Evolutionary conservation across 2,888 invertebrate genomes (phyloP).

Genomic region (Stegana nigrithorax): DNA sequence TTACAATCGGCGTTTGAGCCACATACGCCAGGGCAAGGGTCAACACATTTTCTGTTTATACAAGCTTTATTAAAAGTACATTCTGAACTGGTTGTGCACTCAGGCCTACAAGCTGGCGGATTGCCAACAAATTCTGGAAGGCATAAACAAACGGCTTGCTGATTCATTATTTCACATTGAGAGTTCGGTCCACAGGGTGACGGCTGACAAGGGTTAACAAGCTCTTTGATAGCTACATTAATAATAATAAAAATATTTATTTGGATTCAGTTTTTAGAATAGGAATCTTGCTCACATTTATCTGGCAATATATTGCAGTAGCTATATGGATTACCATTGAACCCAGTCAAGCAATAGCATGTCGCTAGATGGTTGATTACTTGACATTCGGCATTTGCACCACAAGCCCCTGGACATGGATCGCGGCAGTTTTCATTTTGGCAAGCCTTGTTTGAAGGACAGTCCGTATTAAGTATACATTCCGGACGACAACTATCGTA

Average conservation of each 20-base stretch:
- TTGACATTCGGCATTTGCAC: slow-evolving; percentile 75
- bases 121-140: slow-evolving; percentile 74
- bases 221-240: slow-evolving; percentile 68
- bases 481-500: slow-evolving; percentile 80
- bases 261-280: not conserved
- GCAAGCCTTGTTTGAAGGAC: slow-evolving; percentile 77
- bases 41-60: slow-evolving; percentile 76
- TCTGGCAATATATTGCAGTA: slow-evolving; percentile 70
- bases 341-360: slow-evolving; percentile 73
- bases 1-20: slow-evolving; percentile 79
- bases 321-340: slow-evolving; percentile 77
- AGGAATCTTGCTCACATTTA: slow-evolving; percentile 69
- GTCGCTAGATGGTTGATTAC: slow-evolving; percentile 76
- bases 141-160: slow-evolving; percentile 80
- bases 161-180: slow-evolving; percentile 79
- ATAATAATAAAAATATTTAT: no score
- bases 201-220: slow-evolving; percentile 77
- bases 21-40: slow-evolving; percentile 80
- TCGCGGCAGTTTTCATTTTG: slow-evolving; percentile 74
- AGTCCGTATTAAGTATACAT: slow-evolving; percentile 76
- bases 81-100: slow-evolving; percentile 79
- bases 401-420: slow-evolving; percentile 76
- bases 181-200: slow-evolving; percentile 88
- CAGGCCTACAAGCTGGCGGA: slow-evolving; percentile 75
- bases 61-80: slow-evolving; percentile 78